These are phyloP conservation scores for Listronotus oregonensis DNA, from an alignment of 1,140 invertebrate genomes.

Conservation along the genomic window DNA sequence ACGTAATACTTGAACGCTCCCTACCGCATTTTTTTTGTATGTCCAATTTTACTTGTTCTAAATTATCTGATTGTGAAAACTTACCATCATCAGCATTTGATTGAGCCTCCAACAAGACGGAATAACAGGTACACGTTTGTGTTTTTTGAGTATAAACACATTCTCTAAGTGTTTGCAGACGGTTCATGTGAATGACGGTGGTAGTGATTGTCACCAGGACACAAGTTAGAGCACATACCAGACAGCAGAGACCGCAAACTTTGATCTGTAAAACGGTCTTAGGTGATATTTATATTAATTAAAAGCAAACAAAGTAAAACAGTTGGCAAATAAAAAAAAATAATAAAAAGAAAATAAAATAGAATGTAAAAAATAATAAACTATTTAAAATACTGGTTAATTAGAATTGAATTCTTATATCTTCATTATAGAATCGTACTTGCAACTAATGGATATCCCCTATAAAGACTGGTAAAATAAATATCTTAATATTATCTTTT, in stretches of 20 bases:
- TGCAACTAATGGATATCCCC: too few relatives aligned
- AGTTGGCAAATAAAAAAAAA: not conserved
- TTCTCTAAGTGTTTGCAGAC: slow-evolving; percentile 82
- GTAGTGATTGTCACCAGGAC: slow-evolving; percentile 89
- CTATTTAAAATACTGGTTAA: too few relatives aligned
- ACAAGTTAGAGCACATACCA: slow-evolving; percentile 82
- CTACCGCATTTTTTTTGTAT: too few relatives aligned
- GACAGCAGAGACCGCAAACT: slow-evolving; percentile 80
- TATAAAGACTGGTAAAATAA: too few relatives aligned
- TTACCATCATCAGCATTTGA: slow-evolving; percentile 65
- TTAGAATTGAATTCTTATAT: too few relatives aligned
- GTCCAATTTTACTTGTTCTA: too few relatives aligned
- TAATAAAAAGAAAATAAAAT: slow-evolving; percentile 9
- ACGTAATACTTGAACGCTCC: too few relatives aligned
- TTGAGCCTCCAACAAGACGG: slow-evolving; percentile 65
- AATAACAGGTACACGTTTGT: slow-evolving; percentile 77
- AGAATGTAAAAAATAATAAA: slow-evolving; percentile 1
- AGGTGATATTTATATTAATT: slow-evolving; percentile 28
- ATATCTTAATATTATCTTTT: too few relatives aligned
- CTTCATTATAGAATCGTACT: too few relatives aligned
- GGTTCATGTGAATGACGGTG: slow-evolving; percentile 91
- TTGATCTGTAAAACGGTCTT: slow-evolving; percentile 72
- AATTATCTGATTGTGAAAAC: not conserved
- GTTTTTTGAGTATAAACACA: slow-evolving; percentile 83
- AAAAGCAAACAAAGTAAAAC: slow-evolving; percentile 14